Percentiles rank a stretch among this genome's conserved stretches.
These are phyloP conservation scores for Engystomops pustulosus DNA, from an alignment of 2,113 vertebrate species.

Conservation along the genomic window DNA sequence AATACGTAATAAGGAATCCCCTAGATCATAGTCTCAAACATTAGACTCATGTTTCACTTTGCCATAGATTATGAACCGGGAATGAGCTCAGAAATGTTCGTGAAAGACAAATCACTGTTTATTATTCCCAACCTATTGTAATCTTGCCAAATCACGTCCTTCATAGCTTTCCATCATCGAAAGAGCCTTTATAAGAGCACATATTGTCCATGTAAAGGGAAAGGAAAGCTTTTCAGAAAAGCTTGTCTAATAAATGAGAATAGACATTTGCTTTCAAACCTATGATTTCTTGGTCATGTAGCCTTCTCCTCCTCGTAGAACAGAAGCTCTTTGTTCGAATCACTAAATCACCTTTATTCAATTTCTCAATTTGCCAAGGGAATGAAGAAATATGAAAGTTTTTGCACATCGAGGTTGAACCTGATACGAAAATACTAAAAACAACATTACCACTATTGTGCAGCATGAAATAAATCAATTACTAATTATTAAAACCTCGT, in stretches of 20 bases:
- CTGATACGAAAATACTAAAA: slow-evolving; percentile 34
- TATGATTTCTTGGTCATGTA: slow-evolving; percentile 38
- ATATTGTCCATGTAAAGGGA: slow-evolving; percentile 25
- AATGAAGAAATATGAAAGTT: not conserved
- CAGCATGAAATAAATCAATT: slow-evolving; percentile 27
- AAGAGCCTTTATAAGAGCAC: not conserved
- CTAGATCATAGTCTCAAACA: not conserved
- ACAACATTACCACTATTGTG: not conserved
- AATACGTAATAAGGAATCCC: not conserved
- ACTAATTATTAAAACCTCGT: slow-evolving; percentile 3
- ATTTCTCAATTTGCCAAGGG: slow-evolving; percentile 2
- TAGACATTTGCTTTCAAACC: slow-evolving; percentile 7
- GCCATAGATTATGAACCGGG: not conserved
- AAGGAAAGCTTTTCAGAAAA: slow-evolving; percentile 26
- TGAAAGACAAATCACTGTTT: slow-evolving; percentile 34
- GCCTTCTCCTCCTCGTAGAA: slow-evolving; percentile 24
- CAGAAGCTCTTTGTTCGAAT: slow-evolving; percentile 38
- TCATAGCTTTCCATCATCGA: slow-evolving; percentile 5
- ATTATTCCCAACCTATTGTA: slow-evolving; percentile 21
- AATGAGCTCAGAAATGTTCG: not conserved
- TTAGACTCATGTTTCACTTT: slow-evolving; percentile 1
- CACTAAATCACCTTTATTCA: slow-evolving; percentile 33
- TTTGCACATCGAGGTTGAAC: not conserved
- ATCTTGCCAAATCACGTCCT: slow-evolving; percentile 40
- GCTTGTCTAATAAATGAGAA: slow-evolving; percentile 39